These are phyloP conservation scores for Podotricha telesiphe DNA, from an alignment of 2,888 invertebrate genomes.

Conservation along the genomic window DNA sequence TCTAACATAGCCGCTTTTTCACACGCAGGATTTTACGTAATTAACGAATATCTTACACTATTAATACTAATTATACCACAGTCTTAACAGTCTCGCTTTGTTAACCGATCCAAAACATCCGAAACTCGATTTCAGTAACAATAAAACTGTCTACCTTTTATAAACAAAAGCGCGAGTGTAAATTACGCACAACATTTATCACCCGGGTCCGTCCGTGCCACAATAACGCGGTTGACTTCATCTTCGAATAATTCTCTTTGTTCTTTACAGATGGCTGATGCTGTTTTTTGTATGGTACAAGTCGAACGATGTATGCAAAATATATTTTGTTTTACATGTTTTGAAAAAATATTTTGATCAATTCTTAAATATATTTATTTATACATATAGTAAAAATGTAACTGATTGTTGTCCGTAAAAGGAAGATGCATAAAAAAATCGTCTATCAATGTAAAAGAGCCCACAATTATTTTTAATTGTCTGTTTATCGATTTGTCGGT, in stretches of 20 bases:
- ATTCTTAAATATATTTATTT: too few relatives aligned
- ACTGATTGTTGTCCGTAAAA: too few relatives aligned
- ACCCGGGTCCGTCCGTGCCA: conserved; percentile 66
- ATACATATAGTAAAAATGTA: too few relatives aligned
- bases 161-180: conserved; percentile 70
- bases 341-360: too few relatives aligned
- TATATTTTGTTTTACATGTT: not conserved
- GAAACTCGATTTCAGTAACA: conserved; percentile 42
- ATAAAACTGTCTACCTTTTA: conserved; percentile 51
- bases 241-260: conserved; percentile 82
- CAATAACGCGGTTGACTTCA: conserved; percentile 83
- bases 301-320: conserved; percentile 28
- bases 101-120: conserved; percentile 29
- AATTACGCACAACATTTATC: conserved; percentile 79
- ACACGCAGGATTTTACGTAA: not conserved
- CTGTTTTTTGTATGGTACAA: conserved; percentile 58
- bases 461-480: too few relatives aligned
- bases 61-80: conserved; percentile 5
- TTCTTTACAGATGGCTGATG: conserved; percentile 71
- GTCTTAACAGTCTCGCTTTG: not conserved
- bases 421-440: too few relatives aligned
- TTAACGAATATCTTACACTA: not conserved
- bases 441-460: too few relatives aligned
- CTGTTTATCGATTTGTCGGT: too few relatives aligned
- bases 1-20: not conserved